phyloP scores from a whole-genome alignment of 1,140 invertebrate species.

The Pantala flavescens region DNA sequence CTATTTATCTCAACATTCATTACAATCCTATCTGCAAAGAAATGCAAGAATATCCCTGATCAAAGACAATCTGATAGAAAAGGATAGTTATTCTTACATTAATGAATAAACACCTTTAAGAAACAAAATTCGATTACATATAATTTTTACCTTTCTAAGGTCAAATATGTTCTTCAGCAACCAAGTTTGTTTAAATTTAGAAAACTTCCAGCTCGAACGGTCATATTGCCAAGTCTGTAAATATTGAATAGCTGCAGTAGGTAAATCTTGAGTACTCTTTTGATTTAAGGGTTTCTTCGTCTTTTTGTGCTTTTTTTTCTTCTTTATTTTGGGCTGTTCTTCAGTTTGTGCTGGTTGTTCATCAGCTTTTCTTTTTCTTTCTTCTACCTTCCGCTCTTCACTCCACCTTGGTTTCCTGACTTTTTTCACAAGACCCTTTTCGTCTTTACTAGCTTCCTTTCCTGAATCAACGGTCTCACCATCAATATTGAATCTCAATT shows the following conservation, averaged over 20 bases:
- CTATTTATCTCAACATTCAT: no score
- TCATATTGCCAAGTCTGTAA: background rate
- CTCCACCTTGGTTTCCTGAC: background rate
- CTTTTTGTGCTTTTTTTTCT: background rate
- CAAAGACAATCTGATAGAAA: no score
- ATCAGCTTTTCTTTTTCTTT: background rate
- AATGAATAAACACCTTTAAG: background rate
- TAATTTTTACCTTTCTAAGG: slow-evolving; percentile 4
- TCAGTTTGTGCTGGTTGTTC: background rate
- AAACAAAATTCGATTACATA: background rate
- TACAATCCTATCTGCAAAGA: background rate
- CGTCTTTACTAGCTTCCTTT: background rate
- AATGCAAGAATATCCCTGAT: background rate
- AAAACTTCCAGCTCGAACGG: background rate
- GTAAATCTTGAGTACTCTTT: background rate
- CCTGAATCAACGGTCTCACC: background rate
- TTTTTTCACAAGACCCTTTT: no score
- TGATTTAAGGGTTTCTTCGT: background rate
- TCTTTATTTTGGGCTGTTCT: background rate
- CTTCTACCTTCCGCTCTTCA: background rate
- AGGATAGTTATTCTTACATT: background rate
- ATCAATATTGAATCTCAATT: background rate
- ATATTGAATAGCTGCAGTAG: background rate
- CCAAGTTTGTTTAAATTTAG: background rate
- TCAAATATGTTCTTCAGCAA: background rate